Percentiles rank a stretch among this genome's conserved stretches.
phyloP scores from a whole-genome alignment of 1,140 invertebrate genomes.

The Cyclina sinensis region DNA sequence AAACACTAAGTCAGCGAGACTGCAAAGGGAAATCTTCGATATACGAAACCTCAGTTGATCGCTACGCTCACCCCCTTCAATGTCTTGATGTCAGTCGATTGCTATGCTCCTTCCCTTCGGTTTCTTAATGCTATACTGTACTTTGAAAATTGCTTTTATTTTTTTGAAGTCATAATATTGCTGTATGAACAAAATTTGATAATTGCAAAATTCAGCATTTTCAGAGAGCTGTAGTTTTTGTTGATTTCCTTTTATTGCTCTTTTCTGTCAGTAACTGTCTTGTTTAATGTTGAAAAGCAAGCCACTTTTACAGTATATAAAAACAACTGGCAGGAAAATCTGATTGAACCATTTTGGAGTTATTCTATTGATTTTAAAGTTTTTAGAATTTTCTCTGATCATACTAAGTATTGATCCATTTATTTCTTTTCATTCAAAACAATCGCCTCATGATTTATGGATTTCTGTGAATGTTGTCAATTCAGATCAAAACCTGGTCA shows the following conservation, averaged over 20 bases:
- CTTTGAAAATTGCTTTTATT: no score
- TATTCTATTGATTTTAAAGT: neutral
- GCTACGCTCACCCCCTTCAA: no score
- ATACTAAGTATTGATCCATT: neutral
- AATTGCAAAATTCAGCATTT: neutral
- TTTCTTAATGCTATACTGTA: no score
- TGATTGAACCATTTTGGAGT: neutral
- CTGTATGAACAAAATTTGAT: neutral
- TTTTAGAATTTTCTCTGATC: neutral
- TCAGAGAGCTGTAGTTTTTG: neutral
- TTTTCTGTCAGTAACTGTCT: neutral
- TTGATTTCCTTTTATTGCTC: neutral
- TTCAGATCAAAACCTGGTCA: neutral
- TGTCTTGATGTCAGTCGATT: no score
- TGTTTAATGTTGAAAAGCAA: neutral
- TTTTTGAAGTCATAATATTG: no score
- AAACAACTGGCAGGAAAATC: neutral
- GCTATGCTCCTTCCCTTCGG: no score
- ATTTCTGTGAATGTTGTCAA: neutral
- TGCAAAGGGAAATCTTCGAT: no score
- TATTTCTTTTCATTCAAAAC: slow-evolving; percentile 8
- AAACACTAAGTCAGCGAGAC: no score
- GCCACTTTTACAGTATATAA: no score
- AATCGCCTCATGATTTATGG: neutral
- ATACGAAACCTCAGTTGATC: no score